Percentiles rank a stretch among this genome's conserved stretches.
These are phyloP conservation scores for Allochrocebus solatus DNA, from an alignment of 2,797 vertebrate genomes.

Conservation along the genomic window DNA sequence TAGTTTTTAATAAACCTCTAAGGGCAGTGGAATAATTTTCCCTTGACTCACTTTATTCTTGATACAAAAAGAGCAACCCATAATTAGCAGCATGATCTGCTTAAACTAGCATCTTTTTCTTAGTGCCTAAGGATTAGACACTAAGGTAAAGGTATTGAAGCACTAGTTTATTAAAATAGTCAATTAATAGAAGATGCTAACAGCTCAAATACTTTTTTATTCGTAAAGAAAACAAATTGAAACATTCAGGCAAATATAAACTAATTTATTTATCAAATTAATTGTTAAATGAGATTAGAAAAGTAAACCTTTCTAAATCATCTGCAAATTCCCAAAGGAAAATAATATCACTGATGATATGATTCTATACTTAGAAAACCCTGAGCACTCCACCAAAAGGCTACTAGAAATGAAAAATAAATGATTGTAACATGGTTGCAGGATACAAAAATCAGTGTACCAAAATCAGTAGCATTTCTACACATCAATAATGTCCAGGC, in stretches of 20 bases:
- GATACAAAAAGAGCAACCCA: background rate
- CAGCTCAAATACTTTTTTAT: background rate
- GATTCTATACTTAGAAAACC: background rate
- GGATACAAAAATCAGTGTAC: background rate
- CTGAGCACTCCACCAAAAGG: background rate
- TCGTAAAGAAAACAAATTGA: background rate
- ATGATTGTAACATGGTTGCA: background rate
- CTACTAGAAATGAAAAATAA: background rate
- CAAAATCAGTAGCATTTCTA: background rate
- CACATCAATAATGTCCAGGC: background rate
- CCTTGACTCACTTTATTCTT: background rate
- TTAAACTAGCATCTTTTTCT: background rate
- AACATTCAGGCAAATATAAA: background rate
- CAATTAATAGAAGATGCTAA: background rate
- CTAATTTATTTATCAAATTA: background rate
- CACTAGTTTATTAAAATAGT: background rate
- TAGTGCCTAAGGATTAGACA: background rate
- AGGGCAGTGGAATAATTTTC: constrained; percentile 21
- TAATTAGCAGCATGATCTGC: background rate
- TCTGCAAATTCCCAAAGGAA: background rate
- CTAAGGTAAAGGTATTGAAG: background rate
- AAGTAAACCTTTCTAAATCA: background rate
- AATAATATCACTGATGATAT: background rate
- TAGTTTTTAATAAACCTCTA: constrained; percentile 43
- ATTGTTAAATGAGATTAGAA: constrained; percentile 1